Evolutionary conservation across 2,888 invertebrate species (phyloP).

Genomic region (Embidobia sp.): DNA sequence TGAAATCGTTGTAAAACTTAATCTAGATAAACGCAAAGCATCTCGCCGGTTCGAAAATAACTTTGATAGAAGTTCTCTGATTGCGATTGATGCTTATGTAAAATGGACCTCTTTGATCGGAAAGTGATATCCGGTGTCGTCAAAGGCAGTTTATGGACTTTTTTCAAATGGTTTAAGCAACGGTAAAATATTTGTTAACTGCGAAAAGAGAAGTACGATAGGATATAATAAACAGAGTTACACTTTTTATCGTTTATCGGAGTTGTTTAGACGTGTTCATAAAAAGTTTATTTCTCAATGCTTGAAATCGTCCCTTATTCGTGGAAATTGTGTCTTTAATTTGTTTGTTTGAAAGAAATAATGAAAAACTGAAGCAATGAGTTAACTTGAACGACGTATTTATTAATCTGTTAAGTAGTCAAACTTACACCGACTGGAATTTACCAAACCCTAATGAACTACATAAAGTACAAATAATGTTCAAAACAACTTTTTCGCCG

Average conservation of each 20-base stretch:
- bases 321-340: too few species aligned
- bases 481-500: too few species aligned
- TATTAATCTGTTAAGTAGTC: too few species aligned
- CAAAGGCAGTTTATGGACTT: slow-evolving; percentile 44
- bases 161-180: slow-evolving; percentile 43
- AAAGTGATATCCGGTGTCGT: slow-evolving; percentile 42
- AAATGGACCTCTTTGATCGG: slow-evolving; percentile 36
- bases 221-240: slow-evolving; percentile 32
- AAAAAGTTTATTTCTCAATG: slow-evolving; percentile 12
- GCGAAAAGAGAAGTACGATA: background rate
- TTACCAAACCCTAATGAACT: too few species aligned
- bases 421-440: too few species aligned
- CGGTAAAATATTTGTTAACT: slow-evolving; percentile 26
- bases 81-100: slow-evolving; percentile 31
- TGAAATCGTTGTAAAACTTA: slow-evolving; percentile 41
- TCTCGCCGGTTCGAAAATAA: slow-evolving; percentile 7
- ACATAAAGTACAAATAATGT: too few species aligned
- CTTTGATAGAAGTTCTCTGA: slow-evolving; percentile 27
- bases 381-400: too few species aligned
- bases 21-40: slow-evolving; percentile 40
- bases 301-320: too few species aligned
- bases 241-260: slow-evolving; percentile 11
- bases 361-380: too few species aligned
- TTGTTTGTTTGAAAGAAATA: too few species aligned
- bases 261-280: background rate